These are phyloP conservation scores for Dermatophagoides farinae DNA, from an alignment of 1,140 invertebrate genomes.

Conservation along the genomic window DNA sequence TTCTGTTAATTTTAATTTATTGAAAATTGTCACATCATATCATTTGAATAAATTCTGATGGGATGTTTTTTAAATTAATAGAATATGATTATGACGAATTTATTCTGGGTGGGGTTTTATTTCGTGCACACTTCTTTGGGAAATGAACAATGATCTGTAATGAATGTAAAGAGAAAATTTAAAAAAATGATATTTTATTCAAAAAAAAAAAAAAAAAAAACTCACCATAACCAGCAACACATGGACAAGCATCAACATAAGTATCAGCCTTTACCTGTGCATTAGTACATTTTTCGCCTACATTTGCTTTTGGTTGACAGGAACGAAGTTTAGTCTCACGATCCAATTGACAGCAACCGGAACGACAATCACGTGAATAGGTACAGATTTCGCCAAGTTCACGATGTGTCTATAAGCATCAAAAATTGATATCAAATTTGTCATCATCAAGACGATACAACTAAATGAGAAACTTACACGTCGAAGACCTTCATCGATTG, in stretches of 20 bases:
- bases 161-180: background rate
- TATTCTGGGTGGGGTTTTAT: background rate
- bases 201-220: no score
- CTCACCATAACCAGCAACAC: slow-evolving; percentile 13
- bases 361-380: slow-evolving; percentile 14
- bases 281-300: slow-evolving; percentile 15
- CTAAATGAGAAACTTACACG: slow-evolving; percentile 3
- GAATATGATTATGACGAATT: no score
- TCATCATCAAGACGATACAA: background rate
- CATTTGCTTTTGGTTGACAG: slow-evolving; percentile 15
- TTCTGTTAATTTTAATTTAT: no score
- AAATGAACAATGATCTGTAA: slow-evolving; percentile 7
- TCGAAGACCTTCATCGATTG: slow-evolving; percentile 16
- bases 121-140: slow-evolving; percentile 11
- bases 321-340: slow-evolving; percentile 14
- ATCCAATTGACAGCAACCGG: slow-evolving; percentile 16
- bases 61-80: no score
- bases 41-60: no score
- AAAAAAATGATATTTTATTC: background rate
- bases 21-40: no score
- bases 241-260: slow-evolving; percentile 18
- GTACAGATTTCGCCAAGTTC: slow-evolving; percentile 16
- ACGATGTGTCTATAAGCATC: background rate
- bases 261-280: slow-evolving; percentile 17
- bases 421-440: background rate